phyloP scores from a whole-genome alignment of 2,888 invertebrate species.

The Drosophila pseudotakahashii region DNA sequence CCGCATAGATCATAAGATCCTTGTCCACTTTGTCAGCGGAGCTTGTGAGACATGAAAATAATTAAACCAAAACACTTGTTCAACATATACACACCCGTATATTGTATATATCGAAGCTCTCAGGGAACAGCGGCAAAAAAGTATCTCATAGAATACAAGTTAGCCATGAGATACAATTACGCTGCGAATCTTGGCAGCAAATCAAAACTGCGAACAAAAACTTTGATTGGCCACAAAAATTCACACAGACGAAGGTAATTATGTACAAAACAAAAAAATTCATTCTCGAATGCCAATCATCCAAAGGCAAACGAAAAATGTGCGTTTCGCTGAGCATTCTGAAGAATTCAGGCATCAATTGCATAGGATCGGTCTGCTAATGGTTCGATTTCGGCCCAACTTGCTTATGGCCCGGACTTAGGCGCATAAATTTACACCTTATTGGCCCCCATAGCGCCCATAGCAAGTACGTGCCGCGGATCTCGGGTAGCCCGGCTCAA shows the following conservation, averaged over 20 bases:
- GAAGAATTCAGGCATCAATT: constrained; percentile 62
- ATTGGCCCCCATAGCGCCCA: constrained; percentile 82
- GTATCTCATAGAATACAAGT: constrained; percentile 79
- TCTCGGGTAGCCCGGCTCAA: constrained; percentile 2
- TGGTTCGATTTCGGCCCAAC: constrained; percentile 47
- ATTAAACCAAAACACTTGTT: constrained; percentile 74
- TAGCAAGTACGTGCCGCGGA: constrained; percentile 62
- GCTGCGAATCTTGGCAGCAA: constrained; percentile 71
- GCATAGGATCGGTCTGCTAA: constrained; percentile 67
- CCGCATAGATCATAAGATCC: constrained; percentile 56
- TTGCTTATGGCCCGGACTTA: constrained; percentile 36
- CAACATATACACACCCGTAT: constrained; percentile 63
- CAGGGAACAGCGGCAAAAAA: constrained; percentile 37
- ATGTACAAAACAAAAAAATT: constrained; percentile 52
- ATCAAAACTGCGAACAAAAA: constrained; percentile 79
- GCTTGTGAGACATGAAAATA: constrained; percentile 72
- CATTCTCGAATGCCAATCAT: constrained; percentile 57
- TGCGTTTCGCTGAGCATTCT: constrained; percentile 66
- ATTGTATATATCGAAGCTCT: constrained; percentile 47
- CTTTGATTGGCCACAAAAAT: constrained; percentile 80
- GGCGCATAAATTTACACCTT: constrained; percentile 83
- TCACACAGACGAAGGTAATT: constrained; percentile 78
- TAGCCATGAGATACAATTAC: constrained; percentile 79
- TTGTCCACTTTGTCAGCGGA: constrained; percentile 75
- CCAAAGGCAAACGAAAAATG: constrained; percentile 63